phyloP scores from a whole-genome alignment of 2,797 vertebrate genomes.

The Furcifer pardalis region DNA sequence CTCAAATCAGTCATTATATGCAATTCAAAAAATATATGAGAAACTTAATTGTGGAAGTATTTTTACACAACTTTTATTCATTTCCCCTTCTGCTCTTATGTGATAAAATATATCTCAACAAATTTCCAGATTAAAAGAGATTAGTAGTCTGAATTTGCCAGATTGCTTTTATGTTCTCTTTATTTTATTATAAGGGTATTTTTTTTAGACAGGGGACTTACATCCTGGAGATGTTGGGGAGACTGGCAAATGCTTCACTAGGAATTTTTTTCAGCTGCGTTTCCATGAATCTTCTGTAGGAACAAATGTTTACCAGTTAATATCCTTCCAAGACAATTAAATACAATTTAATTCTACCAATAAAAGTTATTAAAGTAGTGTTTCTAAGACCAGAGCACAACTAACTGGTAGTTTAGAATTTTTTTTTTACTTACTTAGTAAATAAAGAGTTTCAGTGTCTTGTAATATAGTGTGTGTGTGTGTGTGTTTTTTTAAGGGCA shows the following conservation, averaged over 20 bases:
- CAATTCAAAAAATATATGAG: not conserved
- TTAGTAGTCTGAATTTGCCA: not conserved
- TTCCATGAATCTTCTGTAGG: constrained; percentile 88
- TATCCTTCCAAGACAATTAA: constrained; percentile 13
- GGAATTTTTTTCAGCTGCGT: constrained; percentile 86
- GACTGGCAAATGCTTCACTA: constrained; percentile 82
- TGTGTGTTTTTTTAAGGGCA: too few relatives aligned
- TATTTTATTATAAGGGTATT: constrained; percentile 22
- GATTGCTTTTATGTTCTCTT: not conserved
- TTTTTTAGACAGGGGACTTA: constrained; percentile 79
- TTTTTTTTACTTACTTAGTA: too few relatives aligned
- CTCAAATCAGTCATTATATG: not conserved
- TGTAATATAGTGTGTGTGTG: too few relatives aligned
- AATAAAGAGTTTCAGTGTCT: too few relatives aligned
- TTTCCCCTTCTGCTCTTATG: not conserved
- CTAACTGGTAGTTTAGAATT: not conserved
- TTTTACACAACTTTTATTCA: not conserved
- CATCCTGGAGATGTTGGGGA: constrained; percentile 94
- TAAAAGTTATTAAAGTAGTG: not conserved
- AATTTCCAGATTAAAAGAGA: too few relatives aligned
- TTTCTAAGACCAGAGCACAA: not conserved
- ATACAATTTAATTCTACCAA: not conserved
- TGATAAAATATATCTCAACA: not conserved
- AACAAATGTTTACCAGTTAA: constrained; percentile 56
- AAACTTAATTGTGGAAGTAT: not conserved